These are phyloP conservation scores for Clarias macrocephalus DNA, from an alignment of 2,113 vertebrate genomes.

Conservation along the genomic window DNA sequence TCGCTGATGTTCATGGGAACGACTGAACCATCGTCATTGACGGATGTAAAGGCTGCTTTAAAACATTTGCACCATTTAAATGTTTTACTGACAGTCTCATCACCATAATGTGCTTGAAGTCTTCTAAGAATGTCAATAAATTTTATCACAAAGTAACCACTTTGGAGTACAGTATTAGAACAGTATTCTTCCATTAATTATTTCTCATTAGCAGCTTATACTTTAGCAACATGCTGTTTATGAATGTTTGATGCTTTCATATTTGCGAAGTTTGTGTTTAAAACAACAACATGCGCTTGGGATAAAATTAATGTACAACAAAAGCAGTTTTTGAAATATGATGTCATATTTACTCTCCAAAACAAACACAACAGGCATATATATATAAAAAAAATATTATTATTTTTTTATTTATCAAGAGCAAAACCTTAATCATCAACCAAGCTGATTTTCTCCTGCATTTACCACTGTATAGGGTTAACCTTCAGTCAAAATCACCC, in stretches of 20 bases:
- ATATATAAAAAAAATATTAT: too few species aligned
- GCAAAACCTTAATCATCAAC: background rate
- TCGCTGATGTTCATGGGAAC: too few species aligned
- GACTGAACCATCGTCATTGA: too few species aligned
- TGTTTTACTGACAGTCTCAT: too few species aligned
- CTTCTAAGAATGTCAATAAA: too few species aligned
- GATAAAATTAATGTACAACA: background rate
- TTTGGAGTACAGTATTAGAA: background rate
- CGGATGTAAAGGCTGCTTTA: too few species aligned
- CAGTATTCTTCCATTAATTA: background rate
- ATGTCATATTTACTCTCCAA: too few species aligned
- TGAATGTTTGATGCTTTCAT: background rate
- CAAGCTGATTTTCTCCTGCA: background rate
- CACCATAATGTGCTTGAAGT: too few species aligned
- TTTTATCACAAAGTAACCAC: background rate
- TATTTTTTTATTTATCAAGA: too few species aligned
- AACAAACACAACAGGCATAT: background rate
- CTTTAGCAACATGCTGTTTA: background rate
- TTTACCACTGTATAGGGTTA: background rate
- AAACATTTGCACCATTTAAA: too few species aligned
- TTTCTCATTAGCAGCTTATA: background rate
- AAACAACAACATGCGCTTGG: background rate
- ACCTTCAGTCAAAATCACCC: conserved; percentile 8
- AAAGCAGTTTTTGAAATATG: too few species aligned
- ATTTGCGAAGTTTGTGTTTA: background rate